phyloP scores from a whole-genome alignment of 2,113 vertebrate genomes.

The Periophthalmus modestus region DNA sequence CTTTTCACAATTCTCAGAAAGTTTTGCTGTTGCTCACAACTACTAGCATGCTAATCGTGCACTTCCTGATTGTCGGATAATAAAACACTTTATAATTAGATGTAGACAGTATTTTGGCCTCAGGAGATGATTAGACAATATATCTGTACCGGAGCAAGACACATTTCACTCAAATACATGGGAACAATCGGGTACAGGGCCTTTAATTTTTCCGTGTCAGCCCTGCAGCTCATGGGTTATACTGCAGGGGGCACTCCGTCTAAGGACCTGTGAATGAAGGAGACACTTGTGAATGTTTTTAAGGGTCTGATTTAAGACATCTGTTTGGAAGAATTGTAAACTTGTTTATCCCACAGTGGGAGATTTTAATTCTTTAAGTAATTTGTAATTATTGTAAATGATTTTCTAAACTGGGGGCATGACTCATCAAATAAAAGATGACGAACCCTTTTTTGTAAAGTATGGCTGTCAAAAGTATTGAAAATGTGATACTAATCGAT shows the following conservation, averaged over 20 bases:
- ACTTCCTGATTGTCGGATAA: too few species aligned
- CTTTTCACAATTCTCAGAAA: too few species aligned
- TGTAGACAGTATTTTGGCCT: too few species aligned
- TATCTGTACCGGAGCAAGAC: too few species aligned
- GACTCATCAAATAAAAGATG: neutral
- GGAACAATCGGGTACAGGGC: too few species aligned
- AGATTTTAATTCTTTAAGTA: neutral
- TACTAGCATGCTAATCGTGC: too few species aligned
- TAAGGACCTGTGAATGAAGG: neutral
- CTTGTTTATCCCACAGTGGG: constrained; percentile 3
- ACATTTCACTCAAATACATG: too few species aligned
- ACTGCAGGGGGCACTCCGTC: neutral
- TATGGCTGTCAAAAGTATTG: too few species aligned
- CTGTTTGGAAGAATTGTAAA: neutral
- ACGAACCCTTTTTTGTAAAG: neutral
- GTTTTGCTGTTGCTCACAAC: too few species aligned
- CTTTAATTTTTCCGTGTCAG: neutral
- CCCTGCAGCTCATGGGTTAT: neutral
- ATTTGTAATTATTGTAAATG: neutral
- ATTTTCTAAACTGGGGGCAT: neutral
- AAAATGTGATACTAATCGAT: too few species aligned
- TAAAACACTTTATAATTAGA: too few species aligned
- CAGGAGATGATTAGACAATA: too few species aligned
- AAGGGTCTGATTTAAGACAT: neutral
- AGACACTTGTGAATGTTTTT: neutral